phyloP scores from a whole-genome alignment of 2,888 invertebrate genomes.

The Muschampia plurimacula region DNA sequence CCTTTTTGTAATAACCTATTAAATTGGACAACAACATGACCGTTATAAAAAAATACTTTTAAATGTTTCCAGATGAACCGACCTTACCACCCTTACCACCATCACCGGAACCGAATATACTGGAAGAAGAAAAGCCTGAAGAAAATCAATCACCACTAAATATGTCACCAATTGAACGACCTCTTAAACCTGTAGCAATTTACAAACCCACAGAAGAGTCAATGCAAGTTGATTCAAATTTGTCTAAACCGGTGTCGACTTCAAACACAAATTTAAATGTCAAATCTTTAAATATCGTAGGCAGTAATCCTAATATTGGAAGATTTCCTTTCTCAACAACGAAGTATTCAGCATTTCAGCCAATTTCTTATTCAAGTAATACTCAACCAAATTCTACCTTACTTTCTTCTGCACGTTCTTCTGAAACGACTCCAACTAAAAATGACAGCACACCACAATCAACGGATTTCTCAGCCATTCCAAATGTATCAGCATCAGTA shows the following conservation, averaged over 20 bases:
- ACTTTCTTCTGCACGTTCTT: not conserved
- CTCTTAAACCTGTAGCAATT: constrained; percentile 10
- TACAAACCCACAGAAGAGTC: constrained; percentile 4
- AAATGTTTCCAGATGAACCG: not conserved
- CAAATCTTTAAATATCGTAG: not conserved
- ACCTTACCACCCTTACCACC: not conserved
- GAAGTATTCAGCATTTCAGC: constrained; percentile 80
- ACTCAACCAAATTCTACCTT: constrained; percentile 47
- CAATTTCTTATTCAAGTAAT: constrained; percentile 64
- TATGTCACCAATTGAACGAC: constrained; percentile 4
- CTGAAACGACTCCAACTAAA: not conserved
- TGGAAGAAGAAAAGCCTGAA: not conserved
- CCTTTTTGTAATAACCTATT: not conserved
- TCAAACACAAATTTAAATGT: constrained; percentile 79
- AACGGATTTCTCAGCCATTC: no score
- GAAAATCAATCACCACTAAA: not conserved
- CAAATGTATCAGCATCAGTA: not conserved
- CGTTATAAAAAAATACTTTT: not conserved
- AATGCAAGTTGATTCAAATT: not conserved
- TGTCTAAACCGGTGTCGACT: constrained; percentile 56
- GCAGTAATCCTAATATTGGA: not conserved
- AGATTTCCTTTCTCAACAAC: constrained; percentile 73
- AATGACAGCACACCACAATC: not conserved
- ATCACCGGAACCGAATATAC: not conserved
- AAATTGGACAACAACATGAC: not conserved